Evolutionary conservation across 2,888 invertebrate species (phyloP).

Genomic region (Lutraria lutraria): DNA sequence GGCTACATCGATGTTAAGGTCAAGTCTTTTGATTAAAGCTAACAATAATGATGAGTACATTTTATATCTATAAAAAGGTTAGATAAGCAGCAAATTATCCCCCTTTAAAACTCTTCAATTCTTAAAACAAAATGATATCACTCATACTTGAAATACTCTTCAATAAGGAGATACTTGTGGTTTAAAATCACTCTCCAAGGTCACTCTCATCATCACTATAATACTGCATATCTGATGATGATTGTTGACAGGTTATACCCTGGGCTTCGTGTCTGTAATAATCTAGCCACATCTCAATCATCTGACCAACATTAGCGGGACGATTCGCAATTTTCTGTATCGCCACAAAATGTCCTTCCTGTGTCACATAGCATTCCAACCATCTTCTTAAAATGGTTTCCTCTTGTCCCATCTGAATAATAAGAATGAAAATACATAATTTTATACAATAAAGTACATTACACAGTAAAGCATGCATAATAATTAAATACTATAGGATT

Average conservation of each 20-base stretch:
- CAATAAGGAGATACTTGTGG: neutral
- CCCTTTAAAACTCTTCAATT: too few relatives aligned
- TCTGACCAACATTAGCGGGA: constrained; percentile 94
- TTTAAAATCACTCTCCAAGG: constrained; percentile 89
- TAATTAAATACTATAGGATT: too few relatives aligned
- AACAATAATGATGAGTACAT: too few relatives aligned
- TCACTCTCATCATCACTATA: constrained; percentile 97
- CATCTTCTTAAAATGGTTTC: constrained; percentile 95
- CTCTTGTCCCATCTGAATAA: constrained; percentile 92
- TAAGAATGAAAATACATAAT: constrained; percentile 69
- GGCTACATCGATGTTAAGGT: too few relatives aligned
- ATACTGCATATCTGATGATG: constrained; percentile 61
- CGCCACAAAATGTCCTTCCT: constrained; percentile 95
- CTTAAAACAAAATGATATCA: too few relatives aligned
- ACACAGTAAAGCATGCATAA: too few relatives aligned
- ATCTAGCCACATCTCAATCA: constrained; percentile 98
- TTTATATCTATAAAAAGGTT: too few relatives aligned
- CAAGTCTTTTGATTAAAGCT: too few relatives aligned
- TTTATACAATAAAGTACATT: too few relatives aligned
- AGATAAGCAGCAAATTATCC: too few relatives aligned
- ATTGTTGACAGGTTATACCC: constrained; percentile 60
- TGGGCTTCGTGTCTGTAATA: constrained; percentile 93
- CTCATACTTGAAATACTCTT: neutral
- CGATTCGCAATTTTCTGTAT: constrained; percentile 94
- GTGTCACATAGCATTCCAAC: constrained; percentile 94